A percentile compares a stretch with the other conserved stretches of the same genome.
These are phyloP conservation scores for Therioaphis trifolii DNA, from an alignment of 2,888 invertebrate species.

Conservation along the genomic window DNA sequence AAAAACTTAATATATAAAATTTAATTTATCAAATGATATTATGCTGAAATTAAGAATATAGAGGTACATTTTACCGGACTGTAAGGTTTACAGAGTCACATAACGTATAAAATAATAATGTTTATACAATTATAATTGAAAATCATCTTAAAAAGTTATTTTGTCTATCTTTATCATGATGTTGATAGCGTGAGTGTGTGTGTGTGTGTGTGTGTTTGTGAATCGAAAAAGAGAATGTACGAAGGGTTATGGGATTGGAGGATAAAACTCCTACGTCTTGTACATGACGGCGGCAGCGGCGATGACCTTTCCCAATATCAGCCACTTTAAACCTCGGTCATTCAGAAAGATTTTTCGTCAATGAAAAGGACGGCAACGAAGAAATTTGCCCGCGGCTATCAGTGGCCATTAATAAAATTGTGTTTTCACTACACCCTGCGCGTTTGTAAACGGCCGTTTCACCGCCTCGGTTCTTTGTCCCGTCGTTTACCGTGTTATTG, in stretches of 20 bases:
- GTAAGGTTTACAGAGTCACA: no score
- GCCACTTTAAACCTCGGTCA: background rate
- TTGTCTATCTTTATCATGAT: no score
- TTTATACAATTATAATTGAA: no score
- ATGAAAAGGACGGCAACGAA: background rate
- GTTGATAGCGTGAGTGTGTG: background rate
- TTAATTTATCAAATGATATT: no score
- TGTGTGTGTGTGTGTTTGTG: background rate
- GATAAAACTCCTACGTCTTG: background rate
- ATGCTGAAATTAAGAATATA: no score
- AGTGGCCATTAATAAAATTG: background rate
- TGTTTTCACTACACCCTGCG: background rate
- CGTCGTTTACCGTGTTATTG: no score
- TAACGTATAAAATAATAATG: no score
- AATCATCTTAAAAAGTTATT: no score
- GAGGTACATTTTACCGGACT: no score
- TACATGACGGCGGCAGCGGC: background rate
- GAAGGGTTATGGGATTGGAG: background rate
- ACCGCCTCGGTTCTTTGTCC: no score
- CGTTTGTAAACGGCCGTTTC: background rate
- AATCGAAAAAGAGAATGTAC: background rate
- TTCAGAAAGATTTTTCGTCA: background rate
- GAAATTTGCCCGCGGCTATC: background rate
- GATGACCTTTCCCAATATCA: slow-evolving; percentile 3
- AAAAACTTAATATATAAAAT: no score